Percentiles rank a stretch among this genome's conserved stretches.
Evolutionary conservation across 2,888 invertebrate species (phyloP).

Genomic region (Argyra leucocephala): DNA sequence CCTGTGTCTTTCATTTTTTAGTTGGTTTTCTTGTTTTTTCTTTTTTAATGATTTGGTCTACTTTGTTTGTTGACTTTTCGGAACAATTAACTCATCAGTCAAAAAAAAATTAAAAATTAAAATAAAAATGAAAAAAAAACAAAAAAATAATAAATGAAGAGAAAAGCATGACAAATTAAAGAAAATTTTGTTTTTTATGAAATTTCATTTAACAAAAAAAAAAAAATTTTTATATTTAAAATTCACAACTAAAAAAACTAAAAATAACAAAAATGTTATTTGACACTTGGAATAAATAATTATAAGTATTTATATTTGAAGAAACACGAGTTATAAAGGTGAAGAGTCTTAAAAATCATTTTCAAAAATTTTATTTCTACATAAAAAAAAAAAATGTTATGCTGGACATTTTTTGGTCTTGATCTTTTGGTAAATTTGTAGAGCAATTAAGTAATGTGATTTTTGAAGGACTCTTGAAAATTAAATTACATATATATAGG

Average conservation of each 20-base stretch:
- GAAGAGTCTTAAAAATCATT: too few species aligned
- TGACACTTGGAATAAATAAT: constrained; percentile 1
- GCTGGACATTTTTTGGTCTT: too few species aligned
- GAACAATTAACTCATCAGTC: constrained; percentile 7
- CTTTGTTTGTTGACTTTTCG: constrained; percentile 8
- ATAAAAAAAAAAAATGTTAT: too few species aligned
- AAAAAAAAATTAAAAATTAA: neutral
- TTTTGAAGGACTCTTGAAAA: too few species aligned
- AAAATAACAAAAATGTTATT: too few species aligned
- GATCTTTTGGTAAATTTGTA: too few species aligned
- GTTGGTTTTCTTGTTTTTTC: neutral
- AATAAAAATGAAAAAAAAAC: neutral
- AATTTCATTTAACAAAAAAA: neutral
- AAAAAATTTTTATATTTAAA: neutral
- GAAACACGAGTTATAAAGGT: too few species aligned
- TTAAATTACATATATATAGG: too few species aligned
- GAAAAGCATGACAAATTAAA: constrained; percentile 4
- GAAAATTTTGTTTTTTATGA: neutral
- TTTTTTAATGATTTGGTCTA: neutral
- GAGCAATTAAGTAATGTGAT: too few species aligned
- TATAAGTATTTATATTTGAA: too few species aligned
- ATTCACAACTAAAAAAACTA: too few species aligned
- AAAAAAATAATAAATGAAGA: neutral
- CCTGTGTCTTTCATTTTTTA: neutral
- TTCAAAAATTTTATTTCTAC: too few species aligned